Evolutionary conservation across 2,113 vertebrate genomes (phyloP), one percentile per base, ranked within the genome.

Genomic region (Cyprinus carpio): DNA sequence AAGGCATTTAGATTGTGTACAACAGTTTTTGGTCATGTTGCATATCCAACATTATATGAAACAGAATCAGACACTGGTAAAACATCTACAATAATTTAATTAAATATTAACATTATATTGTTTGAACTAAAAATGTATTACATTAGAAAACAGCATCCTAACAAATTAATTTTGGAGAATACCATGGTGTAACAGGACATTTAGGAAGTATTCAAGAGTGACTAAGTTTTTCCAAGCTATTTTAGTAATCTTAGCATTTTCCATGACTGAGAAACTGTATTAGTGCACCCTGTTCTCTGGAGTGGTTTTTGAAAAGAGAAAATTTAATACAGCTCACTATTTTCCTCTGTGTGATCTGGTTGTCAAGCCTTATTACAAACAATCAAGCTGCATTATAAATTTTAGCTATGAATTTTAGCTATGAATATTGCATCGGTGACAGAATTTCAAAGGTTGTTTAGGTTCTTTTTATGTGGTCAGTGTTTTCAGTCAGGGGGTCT

Each of bases 401-500:
- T 76, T 54, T 72, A 34, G 20, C 4, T 75, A 27, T n/a, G n/a
- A n/a, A 15, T 74, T 72, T 72, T 51, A 49, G 43, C 74, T 29
- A 75, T 51, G 37, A 46, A 49, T 51, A 20, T 29, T 54, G 46
- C 75, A 54, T 29, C 51, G 54, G 20, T 58, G 51, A 78, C 31
- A 60, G 75, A 78, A 58, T 78, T 58, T 25, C 46, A 77, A 40
- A 72, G 29, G 1, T 60, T 2, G 3, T 60, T 25, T 40, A 60
- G 54, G 10, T 37, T 60, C 0, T n/a, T n/a, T 78, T 78, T 3
- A 60, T 60, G 31, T n/a, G 20, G 54, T 16, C 20, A 60, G 2
- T n/a, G 25, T 56, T 60, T 31, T 31, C 75, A 77, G 49, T 77
- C 18, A 77, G 75, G 8, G 27, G 75, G 49, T 77, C 75, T 60